These are phyloP conservation scores for Cryptocephalus moraei DNA, from an alignment of 2,888 invertebrate genomes.

Conservation along the genomic window DNA sequence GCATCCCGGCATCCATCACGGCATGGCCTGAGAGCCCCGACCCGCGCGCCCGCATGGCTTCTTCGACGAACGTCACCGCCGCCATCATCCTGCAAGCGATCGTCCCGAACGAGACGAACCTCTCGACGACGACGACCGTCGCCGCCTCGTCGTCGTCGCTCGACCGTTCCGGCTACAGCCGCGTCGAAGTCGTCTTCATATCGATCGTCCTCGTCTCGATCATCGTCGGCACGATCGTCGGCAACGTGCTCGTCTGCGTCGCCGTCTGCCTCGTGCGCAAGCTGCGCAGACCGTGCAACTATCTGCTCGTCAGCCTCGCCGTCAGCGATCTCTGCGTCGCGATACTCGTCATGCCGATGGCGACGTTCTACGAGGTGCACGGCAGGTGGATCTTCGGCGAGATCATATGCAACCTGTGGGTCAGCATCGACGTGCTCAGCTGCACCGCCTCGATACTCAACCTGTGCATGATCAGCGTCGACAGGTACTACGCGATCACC, in stretches of 20 bases:
- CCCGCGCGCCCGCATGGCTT: constrained; percentile 33
- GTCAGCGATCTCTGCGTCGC: constrained; percentile 95
- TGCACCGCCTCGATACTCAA: constrained; percentile 98
- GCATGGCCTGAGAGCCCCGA: not conserved
- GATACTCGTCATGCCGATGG: constrained; percentile 94
- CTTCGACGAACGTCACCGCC: constrained; percentile 26
- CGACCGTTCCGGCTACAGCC: constrained; percentile 27
- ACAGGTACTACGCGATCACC: constrained; percentile 80
- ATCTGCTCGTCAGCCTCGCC: constrained; percentile 87
- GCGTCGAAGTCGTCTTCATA: constrained; percentile 53
- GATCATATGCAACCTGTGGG: constrained; percentile 90
- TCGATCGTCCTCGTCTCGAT: constrained; percentile 63
- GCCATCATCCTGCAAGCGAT: constrained; percentile 10
- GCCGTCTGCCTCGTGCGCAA: constrained; percentile 92
- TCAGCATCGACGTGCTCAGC: constrained; percentile 92
- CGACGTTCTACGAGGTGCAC: constrained; percentile 82
- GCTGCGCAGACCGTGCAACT: constrained; percentile 81
- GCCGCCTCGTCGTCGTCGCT: constrained; percentile 7
- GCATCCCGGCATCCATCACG: too few relatives aligned
- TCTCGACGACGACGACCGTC: constrained; percentile 5
- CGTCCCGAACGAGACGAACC: constrained; percentile 26
- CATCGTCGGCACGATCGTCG: constrained; percentile 71
- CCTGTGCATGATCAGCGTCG: constrained; percentile 95
- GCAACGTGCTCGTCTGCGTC: constrained; percentile 64
- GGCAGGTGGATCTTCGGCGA: constrained; percentile 92